Percentiles rank a stretch among this genome's conserved stretches.
These are phyloP conservation scores for Acanthopleura granulata DNA, from an alignment of 2,888 invertebrate species.

Conservation along the genomic window DNA sequence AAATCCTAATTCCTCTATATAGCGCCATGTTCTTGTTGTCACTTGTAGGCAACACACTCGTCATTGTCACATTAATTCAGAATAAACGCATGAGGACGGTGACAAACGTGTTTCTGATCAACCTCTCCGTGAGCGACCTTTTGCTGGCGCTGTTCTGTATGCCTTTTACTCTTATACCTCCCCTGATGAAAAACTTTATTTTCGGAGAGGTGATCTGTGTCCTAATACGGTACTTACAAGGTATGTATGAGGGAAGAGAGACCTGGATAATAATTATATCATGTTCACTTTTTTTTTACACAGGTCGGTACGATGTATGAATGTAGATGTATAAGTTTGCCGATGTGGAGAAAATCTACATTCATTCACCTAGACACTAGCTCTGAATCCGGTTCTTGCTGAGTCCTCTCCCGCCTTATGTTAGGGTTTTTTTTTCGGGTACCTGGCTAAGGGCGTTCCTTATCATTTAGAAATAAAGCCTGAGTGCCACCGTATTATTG, in stretches of 20 bases:
- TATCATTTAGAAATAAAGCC: too few species aligned
- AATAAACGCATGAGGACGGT: constrained; percentile 72
- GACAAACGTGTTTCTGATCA: constrained; percentile 73
- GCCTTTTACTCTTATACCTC: constrained; percentile 81
- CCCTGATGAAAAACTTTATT: constrained; percentile 78
- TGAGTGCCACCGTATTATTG: too few species aligned
- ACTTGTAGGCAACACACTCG: constrained; percentile 83
- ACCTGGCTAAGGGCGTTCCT: too few species aligned
- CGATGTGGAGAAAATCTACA: too few species aligned
- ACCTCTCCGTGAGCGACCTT: constrained; percentile 79
- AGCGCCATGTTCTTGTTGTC: constrained; percentile 83
- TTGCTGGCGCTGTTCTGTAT: constrained; percentile 86
- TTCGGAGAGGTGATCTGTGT: constrained; percentile 82
- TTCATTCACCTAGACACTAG: too few species aligned
- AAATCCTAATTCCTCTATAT: constrained; percentile 77
- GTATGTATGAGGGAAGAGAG: constrained; percentile 70
- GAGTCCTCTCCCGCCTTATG: too few species aligned
- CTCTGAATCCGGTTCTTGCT: too few species aligned
- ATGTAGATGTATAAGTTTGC: too few species aligned
- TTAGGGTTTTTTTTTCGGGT: too few species aligned
- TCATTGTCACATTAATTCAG: constrained; percentile 76
- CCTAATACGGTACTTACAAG: constrained; percentile 81
- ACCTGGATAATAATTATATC: too few species aligned
- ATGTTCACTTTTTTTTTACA: too few species aligned
- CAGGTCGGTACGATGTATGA: too few species aligned